Conservation (phyloP, 2,797 vertebrate genomes). For the Pangasius mekongensis region DNA sequence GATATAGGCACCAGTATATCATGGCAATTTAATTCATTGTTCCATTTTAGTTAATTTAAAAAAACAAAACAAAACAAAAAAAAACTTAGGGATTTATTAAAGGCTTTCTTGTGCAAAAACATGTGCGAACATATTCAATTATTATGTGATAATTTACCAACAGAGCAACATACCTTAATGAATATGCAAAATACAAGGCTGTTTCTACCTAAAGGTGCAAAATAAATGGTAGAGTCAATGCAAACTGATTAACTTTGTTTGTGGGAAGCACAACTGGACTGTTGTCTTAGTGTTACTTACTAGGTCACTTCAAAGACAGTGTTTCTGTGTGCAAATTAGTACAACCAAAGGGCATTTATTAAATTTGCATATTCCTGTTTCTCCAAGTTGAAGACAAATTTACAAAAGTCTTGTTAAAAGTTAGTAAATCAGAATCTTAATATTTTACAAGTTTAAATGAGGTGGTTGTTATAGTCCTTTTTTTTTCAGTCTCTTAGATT, state of each 20-base stretch:
- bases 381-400: background rate
- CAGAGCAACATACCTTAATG: background rate
- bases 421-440: background rate
- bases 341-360: background rate
- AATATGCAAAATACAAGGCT: background rate
- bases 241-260: background rate
- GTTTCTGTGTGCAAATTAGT: background rate
- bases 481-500: background rate
- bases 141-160: conserved; percentile 7
- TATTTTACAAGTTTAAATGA: background rate
- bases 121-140: background rate
- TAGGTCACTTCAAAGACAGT: background rate
- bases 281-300: background rate
- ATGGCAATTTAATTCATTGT: background rate
- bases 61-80: no score
- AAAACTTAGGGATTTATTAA: background rate
- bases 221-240: background rate
- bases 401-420: background rate
- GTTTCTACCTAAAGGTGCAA: background rate
- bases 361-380: background rate
- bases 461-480: background rate
- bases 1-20: background rate
- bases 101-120: background rate
- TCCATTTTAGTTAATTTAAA: background rate
- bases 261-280: no score